phyloP scores from a whole-genome alignment of 2,888 invertebrate genomes.

The Macaria liturata region DNA sequence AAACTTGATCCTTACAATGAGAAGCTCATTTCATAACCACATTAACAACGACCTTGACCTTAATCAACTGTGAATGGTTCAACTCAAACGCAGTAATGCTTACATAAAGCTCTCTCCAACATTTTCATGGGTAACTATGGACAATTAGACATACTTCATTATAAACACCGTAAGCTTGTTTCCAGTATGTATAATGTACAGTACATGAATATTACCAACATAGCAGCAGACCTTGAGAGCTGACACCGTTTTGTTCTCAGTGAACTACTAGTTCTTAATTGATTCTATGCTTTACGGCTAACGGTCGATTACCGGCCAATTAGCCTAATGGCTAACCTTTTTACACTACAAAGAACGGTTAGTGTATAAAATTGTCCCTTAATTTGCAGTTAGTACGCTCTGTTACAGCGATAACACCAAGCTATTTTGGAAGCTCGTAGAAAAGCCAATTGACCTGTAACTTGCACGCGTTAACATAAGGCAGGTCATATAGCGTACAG shows the following conservation, averaged over 20 bases:
- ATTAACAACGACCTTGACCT: conserved; percentile 6
- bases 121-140: too few species aligned
- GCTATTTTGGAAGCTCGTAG: conserved; percentile 14
- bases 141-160: too few species aligned
- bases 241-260: conserved; percentile 28
- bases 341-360: conserved; percentile 25
- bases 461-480: conserved; percentile 15
- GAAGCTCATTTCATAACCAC: conserved; percentile 5
- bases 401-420: conserved; percentile 10
- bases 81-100: too few species aligned
- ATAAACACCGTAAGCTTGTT: too few species aligned
- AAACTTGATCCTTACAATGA: conserved; percentile 15
- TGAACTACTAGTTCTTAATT: conserved; percentile 20
- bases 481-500: conserved; percentile 16
- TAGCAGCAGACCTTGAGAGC: conserved; percentile 20
- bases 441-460: conserved; percentile 16
- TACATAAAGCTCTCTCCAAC: too few species aligned
- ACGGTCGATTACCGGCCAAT: conserved; percentile 40
- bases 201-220: conserved; percentile 15
- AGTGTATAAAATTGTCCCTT: conserved; percentile 16
- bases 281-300: conserved; percentile 24
- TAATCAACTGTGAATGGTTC: not conserved
- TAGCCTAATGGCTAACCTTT: conserved; percentile 41
- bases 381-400: conserved; percentile 26
- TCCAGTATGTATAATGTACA: too few species aligned